A percentile compares a stretch with the other conserved stretches of the same genome.
Evolutionary conservation across 1,140 invertebrate genomes (phyloP).

Genomic region (Arctopsyche grandis): DNA sequence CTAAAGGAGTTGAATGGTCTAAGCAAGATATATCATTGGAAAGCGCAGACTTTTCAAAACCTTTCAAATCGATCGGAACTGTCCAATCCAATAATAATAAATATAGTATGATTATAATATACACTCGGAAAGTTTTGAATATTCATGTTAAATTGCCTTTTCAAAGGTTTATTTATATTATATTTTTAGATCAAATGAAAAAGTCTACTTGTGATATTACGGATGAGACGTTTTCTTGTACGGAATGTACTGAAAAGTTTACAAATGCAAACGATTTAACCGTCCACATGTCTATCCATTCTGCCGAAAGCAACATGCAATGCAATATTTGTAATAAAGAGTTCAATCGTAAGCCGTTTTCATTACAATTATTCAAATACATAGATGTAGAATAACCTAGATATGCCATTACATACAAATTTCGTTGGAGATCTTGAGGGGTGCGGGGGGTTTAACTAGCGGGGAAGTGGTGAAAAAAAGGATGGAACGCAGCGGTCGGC

Average conservation of each 20-base stretch:
- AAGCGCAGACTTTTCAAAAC: not conserved
- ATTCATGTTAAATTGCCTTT: not conserved
- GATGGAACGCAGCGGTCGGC: too few relatives aligned
- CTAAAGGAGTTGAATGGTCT: not conserved
- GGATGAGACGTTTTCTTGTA: constrained; percentile 34
- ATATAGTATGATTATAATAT: too few relatives aligned
- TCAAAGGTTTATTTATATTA: too few relatives aligned
- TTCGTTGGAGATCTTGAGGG: too few relatives aligned
- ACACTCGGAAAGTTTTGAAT: too few relatives aligned
- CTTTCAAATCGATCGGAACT: not conserved
- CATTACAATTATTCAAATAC: constrained; percentile 1
- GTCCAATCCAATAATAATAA: not conserved
- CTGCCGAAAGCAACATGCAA: constrained; percentile 32
- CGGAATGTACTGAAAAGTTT: constrained; percentile 43
- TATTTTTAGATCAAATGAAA: not conserved
- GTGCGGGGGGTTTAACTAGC: too few relatives aligned
- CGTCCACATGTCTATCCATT: constrained; percentile 46
- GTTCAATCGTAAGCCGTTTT: constrained; percentile 39
- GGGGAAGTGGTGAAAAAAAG: too few relatives aligned
- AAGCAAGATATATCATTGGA: constrained; percentile 8
- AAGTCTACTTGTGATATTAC: not conserved
- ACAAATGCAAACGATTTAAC: constrained; percentile 29
- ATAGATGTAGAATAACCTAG: too few relatives aligned
- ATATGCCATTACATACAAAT: too few relatives aligned
- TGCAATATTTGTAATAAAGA: constrained; percentile 46